phyloP scores from a whole-genome alignment of 2,113 vertebrate genomes.

The Melanostigma gelatinosum region DNA sequence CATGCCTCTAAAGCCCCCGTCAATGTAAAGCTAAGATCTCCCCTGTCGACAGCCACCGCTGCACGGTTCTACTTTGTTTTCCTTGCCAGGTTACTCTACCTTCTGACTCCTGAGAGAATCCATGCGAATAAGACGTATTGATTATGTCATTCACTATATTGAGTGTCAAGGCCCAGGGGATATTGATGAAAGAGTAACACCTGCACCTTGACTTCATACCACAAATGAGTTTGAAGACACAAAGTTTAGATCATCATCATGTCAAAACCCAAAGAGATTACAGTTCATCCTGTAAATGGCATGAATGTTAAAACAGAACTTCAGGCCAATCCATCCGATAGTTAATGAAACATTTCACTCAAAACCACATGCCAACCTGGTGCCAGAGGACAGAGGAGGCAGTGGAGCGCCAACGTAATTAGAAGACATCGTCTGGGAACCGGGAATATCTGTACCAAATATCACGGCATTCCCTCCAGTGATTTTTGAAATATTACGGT shows the following conservation, averaged over 20 bases:
- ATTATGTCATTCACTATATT: neutral
- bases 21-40: conserved; percentile 58
- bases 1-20: conserved; percentile 51
- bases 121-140: conserved; percentile 18
- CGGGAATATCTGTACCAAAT: neutral
- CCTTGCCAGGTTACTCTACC: conserved; percentile 58
- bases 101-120: conserved; percentile 20
- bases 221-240: neutral
- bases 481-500: neutral
- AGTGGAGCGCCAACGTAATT: neutral
- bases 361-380: neutral
- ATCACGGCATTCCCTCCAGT: neutral
- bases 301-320: neutral
- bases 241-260: neutral
- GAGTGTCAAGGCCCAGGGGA: neutral
- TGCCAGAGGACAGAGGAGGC: neutral
- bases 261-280: neutral
- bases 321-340: neutral
- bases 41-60: conserved; percentile 47
- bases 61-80: conserved; percentile 60
- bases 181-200: conserved; percentile 1
- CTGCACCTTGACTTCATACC: neutral
- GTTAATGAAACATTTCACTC: neutral
- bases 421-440: neutral
- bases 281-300: neutral